phyloP scores from a whole-genome alignment of 1,140 invertebrate species.

The Papilio machaon region DNA sequence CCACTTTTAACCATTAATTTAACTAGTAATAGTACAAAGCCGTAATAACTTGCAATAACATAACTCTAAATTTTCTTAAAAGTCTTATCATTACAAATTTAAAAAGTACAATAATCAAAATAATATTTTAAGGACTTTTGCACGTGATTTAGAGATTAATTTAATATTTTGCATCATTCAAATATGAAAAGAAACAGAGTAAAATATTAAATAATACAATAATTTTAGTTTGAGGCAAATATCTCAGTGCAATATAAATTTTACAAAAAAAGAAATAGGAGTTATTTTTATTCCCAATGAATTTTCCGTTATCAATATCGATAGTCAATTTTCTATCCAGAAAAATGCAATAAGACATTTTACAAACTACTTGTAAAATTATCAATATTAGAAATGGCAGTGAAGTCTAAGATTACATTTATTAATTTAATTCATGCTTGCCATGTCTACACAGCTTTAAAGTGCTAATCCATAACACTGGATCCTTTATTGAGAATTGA shows the following conservation, averaged over 20 bases:
- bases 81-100: background rate
- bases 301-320: background rate
- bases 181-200: background rate
- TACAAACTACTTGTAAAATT: conserved; percentile 15
- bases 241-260: background rate
- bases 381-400: conserved; percentile 21
- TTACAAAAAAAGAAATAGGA: background rate
- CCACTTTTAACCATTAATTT: conserved; percentile 8
- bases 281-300: background rate
- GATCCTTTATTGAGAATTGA: background rate
- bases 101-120: background rate
- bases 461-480: background rate
- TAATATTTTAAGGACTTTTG: too few species aligned
- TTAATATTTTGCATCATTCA: too few species aligned
- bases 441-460: background rate
- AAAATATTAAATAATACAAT: background rate
- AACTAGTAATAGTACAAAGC: conserved; percentile 2
- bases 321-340: background rate
- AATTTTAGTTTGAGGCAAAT: background rate
- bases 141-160: too few species aligned
- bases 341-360: background rate
- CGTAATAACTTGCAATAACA: background rate
- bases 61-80: background rate
- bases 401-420: conserved; percentile 15
- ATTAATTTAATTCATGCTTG: background rate